Base-by-base conservation (phyloP, 2,888 invertebrate species). In the Asteroscopus sphinx region DNA sequence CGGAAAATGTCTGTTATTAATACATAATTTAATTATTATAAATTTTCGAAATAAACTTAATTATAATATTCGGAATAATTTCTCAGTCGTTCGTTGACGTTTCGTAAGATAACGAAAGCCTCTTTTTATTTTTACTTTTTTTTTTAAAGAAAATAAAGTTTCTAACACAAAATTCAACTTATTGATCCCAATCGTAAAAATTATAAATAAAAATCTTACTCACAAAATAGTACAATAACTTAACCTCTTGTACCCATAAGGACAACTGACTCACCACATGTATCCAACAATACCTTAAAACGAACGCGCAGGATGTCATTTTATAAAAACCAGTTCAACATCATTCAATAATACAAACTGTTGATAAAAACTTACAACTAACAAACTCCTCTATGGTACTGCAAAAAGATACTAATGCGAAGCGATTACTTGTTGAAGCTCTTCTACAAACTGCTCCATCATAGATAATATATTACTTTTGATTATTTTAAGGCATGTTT, bases 71-170 rank as follows among this genome's bases (percentile, higher is more conserved):
- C 76, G 76, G 94, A 94, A 94, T 93, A 89, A 83, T 90, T 89
- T 93, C 90, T 94, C 94, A 94, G 94, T 94, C 94, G 94, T 94
- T 94, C 94, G 94, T 93, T 90, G 88, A 88, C 84, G 76, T 86
- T 86, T 88, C 90, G 90, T 79, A 73, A 62, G 62, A 51, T 74
- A 83, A 89, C 92, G 90, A 90, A 88, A 88, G 85, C 88, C 89
- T 89, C 76, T 88, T 90, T 89, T 21, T 87, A 88, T 39, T 45
- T 79, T 78, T 79, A 78, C 79, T 73, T 77, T 82, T 82, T 78
- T 83, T 86, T 89, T 88, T 9, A 9, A 87, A 89, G 83, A 92
- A 93, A 93, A 93, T 91, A 91, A 93, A 89, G 79, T 85, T 85
- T 85, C 82, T 69, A 89, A 92, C 85, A 82, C 85, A 92, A 87